phyloP scores from a whole-genome alignment of 2,797 vertebrate genomes.

The Leontopithecus rosalia region DNA sequence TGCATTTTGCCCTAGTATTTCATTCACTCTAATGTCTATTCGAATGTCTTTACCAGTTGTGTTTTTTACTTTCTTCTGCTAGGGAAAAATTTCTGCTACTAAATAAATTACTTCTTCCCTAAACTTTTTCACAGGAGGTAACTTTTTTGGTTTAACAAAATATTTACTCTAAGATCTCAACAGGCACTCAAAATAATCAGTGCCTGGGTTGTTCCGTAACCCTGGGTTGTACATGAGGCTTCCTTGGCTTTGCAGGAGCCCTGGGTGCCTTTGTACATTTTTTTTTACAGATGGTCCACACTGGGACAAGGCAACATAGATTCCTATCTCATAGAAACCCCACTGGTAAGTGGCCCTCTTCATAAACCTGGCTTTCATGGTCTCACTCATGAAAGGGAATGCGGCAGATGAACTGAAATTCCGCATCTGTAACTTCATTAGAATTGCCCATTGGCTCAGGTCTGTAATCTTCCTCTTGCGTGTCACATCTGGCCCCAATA shows the following conservation, averaged over 20 bases:
- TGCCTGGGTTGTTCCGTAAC: background rate
- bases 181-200: background rate
- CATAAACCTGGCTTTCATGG: background rate
- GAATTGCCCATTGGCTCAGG: background rate
- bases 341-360: background rate
- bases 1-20: background rate
- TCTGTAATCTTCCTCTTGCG: too few relatives aligned
- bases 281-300: background rate
- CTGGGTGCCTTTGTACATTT: background rate
- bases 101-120: background rate
- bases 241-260: background rate
- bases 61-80: background rate
- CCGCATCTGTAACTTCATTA: background rate
- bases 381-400: background rate
- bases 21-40: background rate
- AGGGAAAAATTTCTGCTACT: background rate
- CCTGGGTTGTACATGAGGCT: background rate
- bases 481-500: background rate
- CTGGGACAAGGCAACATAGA: rapidly evolving
- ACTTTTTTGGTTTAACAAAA: background rate
- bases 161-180: background rate
- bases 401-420: background rate
- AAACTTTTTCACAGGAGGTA: background rate
- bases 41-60: background rate
- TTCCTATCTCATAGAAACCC: rapidly evolving